phyloP scores from a whole-genome alignment of 2,888 invertebrate species.

The Penaeus monodon region DNA sequence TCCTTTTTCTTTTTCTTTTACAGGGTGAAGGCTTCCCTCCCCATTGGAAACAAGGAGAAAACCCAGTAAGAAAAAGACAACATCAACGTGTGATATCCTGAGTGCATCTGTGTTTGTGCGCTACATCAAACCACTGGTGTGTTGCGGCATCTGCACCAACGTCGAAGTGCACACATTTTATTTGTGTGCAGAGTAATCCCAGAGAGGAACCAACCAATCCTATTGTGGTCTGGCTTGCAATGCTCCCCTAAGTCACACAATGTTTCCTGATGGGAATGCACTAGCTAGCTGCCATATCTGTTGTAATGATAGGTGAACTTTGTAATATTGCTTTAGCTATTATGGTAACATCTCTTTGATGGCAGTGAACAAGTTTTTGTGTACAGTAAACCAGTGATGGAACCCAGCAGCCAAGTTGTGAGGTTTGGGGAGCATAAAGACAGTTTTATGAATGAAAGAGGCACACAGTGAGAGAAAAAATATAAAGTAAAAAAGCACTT shows the following conservation, averaged over 20 bases:
- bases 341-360: conserved; percentile 21
- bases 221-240: conserved; percentile 51
- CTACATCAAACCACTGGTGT: conserved; percentile 57
- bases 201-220: conserved; percentile 38
- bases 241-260: conserved; percentile 50
- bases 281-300: conserved; percentile 40
- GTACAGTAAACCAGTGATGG: conserved; percentile 25
- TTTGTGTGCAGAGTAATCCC: conserved; percentile 49
- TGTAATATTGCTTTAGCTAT: conserved; percentile 48
- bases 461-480: conserved; percentile 12
- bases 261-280: conserved; percentile 50
- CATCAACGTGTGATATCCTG: conserved; percentile 47
- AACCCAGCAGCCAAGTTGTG: conserved; percentile 50
- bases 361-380: conserved; percentile 12
- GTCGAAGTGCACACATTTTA: conserved; percentile 32
- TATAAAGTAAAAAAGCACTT: conserved; percentile 18
- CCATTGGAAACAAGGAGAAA: conserved; percentile 89
- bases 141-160: conserved; percentile 45
- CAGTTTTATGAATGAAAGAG: conserved; percentile 27
- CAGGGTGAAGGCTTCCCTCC: conserved; percentile 89
- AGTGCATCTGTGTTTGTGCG: conserved; percentile 56
- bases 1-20: conserved; percentile 68
- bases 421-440: conserved; percentile 38
- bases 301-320: conserved; percentile 48
- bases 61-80: conserved; percentile 67